phyloP scores from a whole-genome alignment of 2,113 vertebrate species.

The Dunckerocampus dactyliophorus region DNA sequence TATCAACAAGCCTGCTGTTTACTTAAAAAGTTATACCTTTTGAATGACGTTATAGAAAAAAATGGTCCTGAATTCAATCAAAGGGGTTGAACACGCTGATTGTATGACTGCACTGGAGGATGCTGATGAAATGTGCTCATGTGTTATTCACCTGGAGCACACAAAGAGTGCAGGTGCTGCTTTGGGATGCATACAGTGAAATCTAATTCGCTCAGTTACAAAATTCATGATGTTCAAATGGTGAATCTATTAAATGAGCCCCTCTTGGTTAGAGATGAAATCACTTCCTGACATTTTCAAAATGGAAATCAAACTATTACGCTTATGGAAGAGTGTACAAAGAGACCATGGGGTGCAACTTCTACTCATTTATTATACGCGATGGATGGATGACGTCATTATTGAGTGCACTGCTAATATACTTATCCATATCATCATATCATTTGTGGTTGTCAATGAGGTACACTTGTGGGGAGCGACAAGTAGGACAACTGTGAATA shows the following conservation, averaged over 20 bases:
- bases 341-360: slow-evolving; percentile 19
- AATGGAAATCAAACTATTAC: slow-evolving; percentile 43
- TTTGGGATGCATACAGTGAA: slow-evolving; percentile 17
- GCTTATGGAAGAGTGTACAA: slow-evolving; percentile 28
- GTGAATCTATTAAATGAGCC: slow-evolving; percentile 32
- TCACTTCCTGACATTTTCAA: slow-evolving; percentile 40
- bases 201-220: slow-evolving; percentile 18
- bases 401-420: slow-evolving; percentile 14
- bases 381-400: slow-evolving; percentile 19
- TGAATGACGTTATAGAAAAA: too few species aligned
- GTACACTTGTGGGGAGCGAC: not conserved
- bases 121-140: not conserved
- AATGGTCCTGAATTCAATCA: not conserved
- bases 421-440: not conserved
- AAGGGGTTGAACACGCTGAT: not conserved
- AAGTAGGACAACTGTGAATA: not conserved
- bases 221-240: slow-evolving; percentile 24
- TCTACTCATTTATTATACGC: slow-evolving; percentile 27
- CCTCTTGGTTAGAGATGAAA: slow-evolving; percentile 17
- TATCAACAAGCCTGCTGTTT: slow-evolving; percentile 11
- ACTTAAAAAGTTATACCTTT: slow-evolving; percentile 7
- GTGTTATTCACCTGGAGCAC: not conserved
- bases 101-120: not conserved
- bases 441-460: not conserved
- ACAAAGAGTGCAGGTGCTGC: slow-evolving; percentile 26